Base-by-base conservation (phyloP, 2,797 vertebrate genomes). In the Limosa lapponica region DNA sequence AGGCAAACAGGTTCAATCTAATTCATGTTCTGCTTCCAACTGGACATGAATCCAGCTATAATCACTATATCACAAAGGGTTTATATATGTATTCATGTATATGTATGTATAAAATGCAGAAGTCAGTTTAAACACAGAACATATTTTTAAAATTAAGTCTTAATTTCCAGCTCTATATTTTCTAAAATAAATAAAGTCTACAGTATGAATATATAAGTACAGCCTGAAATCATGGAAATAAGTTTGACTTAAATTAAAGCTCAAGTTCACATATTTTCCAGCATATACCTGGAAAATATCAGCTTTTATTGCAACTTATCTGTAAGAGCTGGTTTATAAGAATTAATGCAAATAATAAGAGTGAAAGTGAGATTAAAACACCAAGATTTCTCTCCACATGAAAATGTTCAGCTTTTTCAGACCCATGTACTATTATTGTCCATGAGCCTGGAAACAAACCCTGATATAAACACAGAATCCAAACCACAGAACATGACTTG, bases 401-500 rank as follows among this genome's bases (percentile, higher is more conserved):
- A 97, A 98, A 97, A 95, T 80, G 78, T 97, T 96, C 97, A 91
- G 81, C 96, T 97, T 98, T 96, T 98, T 97, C 96, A 98, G 93
- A 97, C 90, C 94, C 81, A 83, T 97, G 97, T 91, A 96, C 82
- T 97, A 97, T 98, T 98, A 97, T 93, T 93, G 95, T 97, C 95
- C 93, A 81, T 62, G 93, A 98, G 97, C 94, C 97, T 98, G 97
- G 97, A 98, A 98, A 97, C 95, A 96, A 95, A 97, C 82, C 91
- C 95, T 98, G 97, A 96, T 97, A 97, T 98, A 98, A 98, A 98
- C 98, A 98, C 81, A 97, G 96, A 95, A 97, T 98, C 97, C 98
- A 98, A 98, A 98, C 98, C 98, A 98, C 98, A 98, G 97, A 98
- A 98, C 98, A 98, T 96, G 98, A 98, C 98, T 99, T 98, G 97